Base-by-base conservation (phyloP, 2,113 vertebrate species). In the Scalopus aquaticus region DNA sequence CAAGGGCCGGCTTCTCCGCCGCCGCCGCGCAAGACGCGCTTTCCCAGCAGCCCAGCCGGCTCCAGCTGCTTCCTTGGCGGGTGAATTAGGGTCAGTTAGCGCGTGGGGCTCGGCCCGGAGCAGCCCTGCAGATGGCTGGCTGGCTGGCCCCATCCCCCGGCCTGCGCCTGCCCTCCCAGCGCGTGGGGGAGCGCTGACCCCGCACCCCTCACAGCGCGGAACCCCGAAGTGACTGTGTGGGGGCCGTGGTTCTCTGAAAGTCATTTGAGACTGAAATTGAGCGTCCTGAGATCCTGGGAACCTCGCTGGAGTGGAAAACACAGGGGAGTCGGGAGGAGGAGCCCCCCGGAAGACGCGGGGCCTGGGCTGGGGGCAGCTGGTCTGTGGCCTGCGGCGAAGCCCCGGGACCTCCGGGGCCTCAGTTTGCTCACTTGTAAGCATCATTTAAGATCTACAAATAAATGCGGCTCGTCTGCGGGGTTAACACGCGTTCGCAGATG, bases 321-420 rank as follows among this genome's bases (percentile, higher is more conserved):
- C 6, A 0, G 37, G 4, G 24, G n/a, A 58, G 3, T 78, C 5
- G 28, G 76, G 54, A 0, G 0, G 51, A 60, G 81, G 46, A 0
- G 20, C 30, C 24, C 35, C 35, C 10, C 28, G n/a, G 46, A 30
- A 79, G 16, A n/a, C 37, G 12, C 0, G 16, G 58, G 37, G 32
- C 35, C n/a, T 39, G 10, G 70, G n/a, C 60, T 22, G 13, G 32
- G 32, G 10, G 15, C 51, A 8, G 6, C 28, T 16, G 67, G 9
- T 1, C 49, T 10, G 20, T n/a, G 4, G n/a, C 49, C 35, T 30
- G 26, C 0, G 28, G 28, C 49, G 30, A 32, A 46, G 35, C 44
- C 60, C 9, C 0, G 0, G 13, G 5, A 13, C 5, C 37, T 30
- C 22, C 46, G 11, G 35, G 64, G 16, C 28, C 58, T 90, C 58